Percentiles rank a stretch among this genome's conserved stretches.
Evolutionary conservation across 2,797 vertebrate genomes (phyloP).

Genomic region (Loris lydekkerianus): DNA sequence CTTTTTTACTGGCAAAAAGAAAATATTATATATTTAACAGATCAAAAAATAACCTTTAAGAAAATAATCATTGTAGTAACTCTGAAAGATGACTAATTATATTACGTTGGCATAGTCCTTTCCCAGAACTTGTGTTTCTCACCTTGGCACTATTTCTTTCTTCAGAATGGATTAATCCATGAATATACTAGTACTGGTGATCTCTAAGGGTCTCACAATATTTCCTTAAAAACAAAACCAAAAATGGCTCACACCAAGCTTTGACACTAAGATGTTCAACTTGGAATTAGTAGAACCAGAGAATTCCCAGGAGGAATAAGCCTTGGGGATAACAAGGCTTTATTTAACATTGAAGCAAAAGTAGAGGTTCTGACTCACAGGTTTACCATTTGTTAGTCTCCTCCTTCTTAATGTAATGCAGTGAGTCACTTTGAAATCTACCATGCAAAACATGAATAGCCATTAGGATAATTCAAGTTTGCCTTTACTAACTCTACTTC

Average conservation of each 20-base stretch:
- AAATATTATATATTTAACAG: slow-evolving; percentile 19
- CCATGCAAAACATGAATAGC: slow-evolving; percentile 50
- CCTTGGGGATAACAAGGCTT: not conserved
- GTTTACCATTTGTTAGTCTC: slow-evolving; percentile 29
- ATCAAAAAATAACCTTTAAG: slow-evolving; percentile 30
- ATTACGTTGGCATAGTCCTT: not conserved
- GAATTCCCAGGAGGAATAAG: not conserved
- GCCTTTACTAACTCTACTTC: slow-evolving; percentile 57
- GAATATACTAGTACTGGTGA: not conserved
- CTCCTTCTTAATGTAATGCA: not conserved
- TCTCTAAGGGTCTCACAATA: not conserved
- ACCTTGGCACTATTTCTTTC: not conserved
- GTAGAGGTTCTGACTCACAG: not conserved
- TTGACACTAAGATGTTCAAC: slow-evolving; percentile 33
- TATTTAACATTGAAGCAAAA: not conserved
- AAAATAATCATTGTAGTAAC: slow-evolving; percentile 14
- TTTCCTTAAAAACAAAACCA: not conserved
- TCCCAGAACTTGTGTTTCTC: not conserved
- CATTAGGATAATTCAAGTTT: slow-evolving; percentile 45
- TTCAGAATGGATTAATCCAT: slow-evolving; percentile 32
- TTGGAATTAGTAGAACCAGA: not conserved
- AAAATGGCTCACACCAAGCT: not conserved
- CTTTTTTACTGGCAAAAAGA: slow-evolving; percentile 14
- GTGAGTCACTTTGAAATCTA: slow-evolving; percentile 55
- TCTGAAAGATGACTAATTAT: not conserved